These are phyloP conservation scores for Masticophis lateralis DNA, from an alignment of 2,797 vertebrate species.

Conservation along the genomic window DNA sequence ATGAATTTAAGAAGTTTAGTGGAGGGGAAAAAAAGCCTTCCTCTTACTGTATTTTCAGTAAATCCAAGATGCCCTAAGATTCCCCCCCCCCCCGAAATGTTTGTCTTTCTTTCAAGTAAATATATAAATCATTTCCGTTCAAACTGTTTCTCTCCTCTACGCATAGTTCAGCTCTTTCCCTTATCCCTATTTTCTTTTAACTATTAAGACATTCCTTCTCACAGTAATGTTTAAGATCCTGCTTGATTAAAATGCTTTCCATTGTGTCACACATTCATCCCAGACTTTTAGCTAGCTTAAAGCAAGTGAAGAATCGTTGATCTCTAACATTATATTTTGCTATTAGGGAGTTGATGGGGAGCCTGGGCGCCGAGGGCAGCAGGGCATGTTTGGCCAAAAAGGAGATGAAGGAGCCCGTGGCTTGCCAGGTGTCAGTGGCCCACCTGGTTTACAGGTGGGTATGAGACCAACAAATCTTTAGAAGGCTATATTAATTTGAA, in stretches of 20 bases:
- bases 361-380: constrained; percentile 85
- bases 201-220: neutral
- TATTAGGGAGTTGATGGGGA: constrained; percentile 86
- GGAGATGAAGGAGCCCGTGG: constrained; percentile 89
- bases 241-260: neutral
- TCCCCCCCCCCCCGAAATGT: neutral
- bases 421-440: constrained; percentile 78
- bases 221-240: neutral
- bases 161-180: too few species aligned
- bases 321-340: neutral
- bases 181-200: neutral
- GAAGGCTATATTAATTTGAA: neutral
- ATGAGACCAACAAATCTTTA: neutral
- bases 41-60: neutral
- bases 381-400: constrained; percentile 89
- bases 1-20: neutral
- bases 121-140: neutral
- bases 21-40: neutral
- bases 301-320: neutral
- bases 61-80: neutral
- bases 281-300: neutral
- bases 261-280: neutral
- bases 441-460: constrained; percentile 83
- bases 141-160: neutral
- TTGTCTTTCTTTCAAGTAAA: neutral